Percentiles rank a stretch among this genome's conserved stretches.
Evolutionary conservation across 2,888 invertebrate species (phyloP).

Genomic region (Megastigmus dorsalis): DNA sequence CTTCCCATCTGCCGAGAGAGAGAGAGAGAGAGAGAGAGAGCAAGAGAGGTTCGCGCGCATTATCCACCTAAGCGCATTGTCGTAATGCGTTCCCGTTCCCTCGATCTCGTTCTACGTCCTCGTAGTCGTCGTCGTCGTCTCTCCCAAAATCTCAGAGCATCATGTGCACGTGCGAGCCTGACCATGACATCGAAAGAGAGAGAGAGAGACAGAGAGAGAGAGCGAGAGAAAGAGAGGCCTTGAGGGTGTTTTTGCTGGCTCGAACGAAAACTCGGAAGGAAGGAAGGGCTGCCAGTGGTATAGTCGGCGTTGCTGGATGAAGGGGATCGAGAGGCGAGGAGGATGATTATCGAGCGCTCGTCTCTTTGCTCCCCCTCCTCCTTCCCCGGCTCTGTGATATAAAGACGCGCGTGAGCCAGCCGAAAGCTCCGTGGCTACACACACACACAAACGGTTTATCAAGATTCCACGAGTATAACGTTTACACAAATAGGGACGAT

Average conservation of each 20-base stretch:
- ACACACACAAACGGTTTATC: neutral
- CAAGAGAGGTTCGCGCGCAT: too few relatives aligned
- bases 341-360: constrained; percentile 13
- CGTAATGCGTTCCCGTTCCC: constrained; percentile 21
- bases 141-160: neutral
- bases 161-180: neutral
- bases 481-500: neutral
- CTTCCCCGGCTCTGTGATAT: too few relatives aligned
- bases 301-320: too few relatives aligned
- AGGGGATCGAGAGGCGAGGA: too few relatives aligned
- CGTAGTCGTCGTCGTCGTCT: too few relatives aligned
- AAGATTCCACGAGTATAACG: neutral
- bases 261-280: neutral
- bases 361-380: too few relatives aligned
- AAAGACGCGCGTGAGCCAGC: too few relatives aligned
- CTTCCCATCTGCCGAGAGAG: neutral
- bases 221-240: neutral
- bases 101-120: too few relatives aligned
- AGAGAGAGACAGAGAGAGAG: too few relatives aligned
- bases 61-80: too few relatives aligned
- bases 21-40: too few relatives aligned
- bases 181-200: constrained; percentile 26
- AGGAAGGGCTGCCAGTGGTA: neutral
- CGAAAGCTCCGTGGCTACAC: too few relatives aligned
- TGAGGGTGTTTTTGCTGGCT: neutral